Conservation (phyloP, 1,140 invertebrate genomes). For the Globodera rostochiensis region DNA sequence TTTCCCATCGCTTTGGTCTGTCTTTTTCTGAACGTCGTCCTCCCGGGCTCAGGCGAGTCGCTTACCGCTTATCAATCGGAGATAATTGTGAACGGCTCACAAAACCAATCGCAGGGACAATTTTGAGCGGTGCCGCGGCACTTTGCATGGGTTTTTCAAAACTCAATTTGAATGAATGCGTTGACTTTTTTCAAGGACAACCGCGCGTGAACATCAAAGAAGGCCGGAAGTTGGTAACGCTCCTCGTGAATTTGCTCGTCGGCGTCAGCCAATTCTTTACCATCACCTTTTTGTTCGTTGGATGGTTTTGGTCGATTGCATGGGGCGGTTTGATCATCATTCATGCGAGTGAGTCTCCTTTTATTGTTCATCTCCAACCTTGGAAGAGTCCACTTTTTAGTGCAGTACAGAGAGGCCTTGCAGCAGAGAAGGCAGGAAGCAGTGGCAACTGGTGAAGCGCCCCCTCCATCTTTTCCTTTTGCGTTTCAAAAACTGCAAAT, state of each 20-base stretch:
- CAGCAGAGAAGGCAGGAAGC: slow-evolving; percentile 65
- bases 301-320: slow-evolving; percentile 95
- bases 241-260: slow-evolving; percentile 81
- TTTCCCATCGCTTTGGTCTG: slow-evolving; percentile 81
- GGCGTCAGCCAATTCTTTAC: slow-evolving; percentile 84
- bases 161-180: slow-evolving; percentile 23
- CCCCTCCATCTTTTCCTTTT: neutral
- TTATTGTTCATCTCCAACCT: neutral
- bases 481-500: neutral
- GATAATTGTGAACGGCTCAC: neutral
- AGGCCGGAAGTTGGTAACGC: slow-evolving; percentile 72
- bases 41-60: slow-evolving; percentile 80
- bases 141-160: slow-evolving; percentile 71
- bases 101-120: slow-evolving; percentile 74
- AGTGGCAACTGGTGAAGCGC: slow-evolving; percentile 54
- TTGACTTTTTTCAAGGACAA: slow-evolving; percentile 73
- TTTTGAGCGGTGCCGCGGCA: slow-evolving; percentile 82
- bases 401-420: slow-evolving; percentile 65
- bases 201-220: slow-evolving; percentile 75
- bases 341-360: slow-evolving; percentile 69
- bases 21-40: slow-evolving; percentile 79
- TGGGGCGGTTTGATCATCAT: slow-evolving; percentile 88
- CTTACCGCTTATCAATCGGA: neutral
- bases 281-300: slow-evolving; percentile 88
- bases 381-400: slow-evolving; percentile 38